Evolutionary conservation across 1,140 invertebrate genomes (phyloP).

Genomic region (Carcinoscorpius rotundicauda): DNA sequence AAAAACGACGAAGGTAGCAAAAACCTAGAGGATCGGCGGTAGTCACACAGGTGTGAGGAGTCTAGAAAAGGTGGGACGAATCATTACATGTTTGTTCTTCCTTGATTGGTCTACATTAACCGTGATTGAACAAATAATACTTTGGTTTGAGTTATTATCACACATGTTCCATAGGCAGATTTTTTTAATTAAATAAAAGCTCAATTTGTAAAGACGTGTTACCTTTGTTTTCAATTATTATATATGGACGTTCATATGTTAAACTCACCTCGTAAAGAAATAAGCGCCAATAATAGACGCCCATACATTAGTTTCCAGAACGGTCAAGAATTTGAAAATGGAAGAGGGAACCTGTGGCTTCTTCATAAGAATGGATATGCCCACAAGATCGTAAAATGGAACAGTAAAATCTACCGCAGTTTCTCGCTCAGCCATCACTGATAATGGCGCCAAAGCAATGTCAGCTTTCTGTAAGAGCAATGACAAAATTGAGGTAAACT

Average conservation of each 20-base stretch:
- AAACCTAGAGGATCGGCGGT: too few relatives aligned
- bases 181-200: too few relatives aligned
- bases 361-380: conserved; percentile 81
- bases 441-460: conserved; percentile 70
- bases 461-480: conserved; percentile 50
- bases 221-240: too few relatives aligned
- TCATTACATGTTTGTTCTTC: too few relatives aligned
- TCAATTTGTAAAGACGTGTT: too few relatives aligned
- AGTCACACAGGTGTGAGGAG: too few relatives aligned
- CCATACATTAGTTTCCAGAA: conserved; percentile 91
- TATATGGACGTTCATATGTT: background rate
- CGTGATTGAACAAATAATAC: too few relatives aligned
- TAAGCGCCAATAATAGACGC: conserved; percentile 87
- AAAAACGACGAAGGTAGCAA: too few relatives aligned
- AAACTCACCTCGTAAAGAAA: conserved; percentile 66
- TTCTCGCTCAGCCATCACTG: conserved; percentile 89
- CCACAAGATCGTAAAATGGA: conserved; percentile 86
- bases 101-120: too few relatives aligned
- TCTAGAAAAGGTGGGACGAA: too few relatives aligned
- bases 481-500: too few relatives aligned
- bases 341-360: conserved; percentile 63
- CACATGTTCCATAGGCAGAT: too few relatives aligned
- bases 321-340: conserved; percentile 91
- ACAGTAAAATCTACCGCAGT: conserved; percentile 90
- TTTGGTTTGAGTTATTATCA: conserved; percentile 37